Evolutionary conservation across 37 sponge, comb jelly and placozoan species (phyloP), one percentile per base, ranked within the genome.

Genomic region (Halichondria panicea): DNA sequence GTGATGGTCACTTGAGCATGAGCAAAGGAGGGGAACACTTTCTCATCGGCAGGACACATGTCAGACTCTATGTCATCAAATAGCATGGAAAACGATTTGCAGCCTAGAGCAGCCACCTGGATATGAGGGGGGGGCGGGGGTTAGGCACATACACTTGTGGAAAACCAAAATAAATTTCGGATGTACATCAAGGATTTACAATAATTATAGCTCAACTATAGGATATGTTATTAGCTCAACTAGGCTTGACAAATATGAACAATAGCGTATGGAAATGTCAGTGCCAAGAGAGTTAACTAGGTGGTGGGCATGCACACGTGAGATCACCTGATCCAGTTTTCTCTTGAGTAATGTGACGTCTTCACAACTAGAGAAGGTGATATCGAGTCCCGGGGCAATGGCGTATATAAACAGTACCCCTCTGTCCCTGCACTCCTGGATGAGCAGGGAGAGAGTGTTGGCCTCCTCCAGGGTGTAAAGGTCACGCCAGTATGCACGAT

Each of bases 51-150:
- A 19, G 71, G 63, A 57, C 84, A 81, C 78, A 97, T 68, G 30
- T 88, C 87, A 34, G 76, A 63, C 41, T 95, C 95, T 63, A 97
- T 97, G 76, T 97, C 99, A 64, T 97, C 99, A 82, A 97, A 97
- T 11, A 97, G 82, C 5, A 97, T 74, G 0, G 99, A 91, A 84
- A 97, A 97, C 2, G 88, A 76, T 50, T 72, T 66, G 41, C 95
- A 95, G 40, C 99, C 99, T 37, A 97, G 78, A 33, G 78, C 60
- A 2, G 70, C 64, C 27, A 97, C 78, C 99, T 97, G 71, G n/a
- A n/a, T n/a, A n/a, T n/a, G n/a, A n/a, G n/a, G n/a, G n/a, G n/a
- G n/a, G n/a, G n/a, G n/a, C n/a, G n/a, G n/a, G n/a, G n/a, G n/a
- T n/a, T n/a, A 9, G 13, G 13, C 50, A 48, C 50, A 48, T 18